Evolutionary conservation across 2,888 invertebrate species (phyloP).

Genomic region (Keiferia lycopersicella): DNA sequence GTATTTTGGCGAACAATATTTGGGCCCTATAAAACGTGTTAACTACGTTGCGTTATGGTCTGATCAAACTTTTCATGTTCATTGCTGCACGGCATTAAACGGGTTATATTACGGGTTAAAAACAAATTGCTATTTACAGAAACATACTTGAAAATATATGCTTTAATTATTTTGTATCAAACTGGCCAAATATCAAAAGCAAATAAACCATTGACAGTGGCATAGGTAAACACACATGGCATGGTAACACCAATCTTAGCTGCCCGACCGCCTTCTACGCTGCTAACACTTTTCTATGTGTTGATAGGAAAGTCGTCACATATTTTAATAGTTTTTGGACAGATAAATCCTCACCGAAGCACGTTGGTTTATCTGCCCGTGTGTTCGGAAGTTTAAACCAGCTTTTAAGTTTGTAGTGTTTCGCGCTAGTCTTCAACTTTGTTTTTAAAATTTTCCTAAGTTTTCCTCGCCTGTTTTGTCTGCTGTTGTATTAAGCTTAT

Average conservation of each 20-base stretch:
- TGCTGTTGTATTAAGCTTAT: conserved; percentile 21
- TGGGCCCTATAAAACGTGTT: background rate
- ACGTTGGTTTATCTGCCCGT: conserved; percentile 36
- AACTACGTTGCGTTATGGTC: background rate
- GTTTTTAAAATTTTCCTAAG: conserved; percentile 46
- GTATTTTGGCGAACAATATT: background rate
- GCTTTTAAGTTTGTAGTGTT: conserved; percentile 47
- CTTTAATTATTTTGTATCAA: no score
- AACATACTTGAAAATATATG: no score
- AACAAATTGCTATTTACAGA: no score
- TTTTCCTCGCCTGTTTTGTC: conserved; percentile 32
- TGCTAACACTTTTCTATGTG: no score
- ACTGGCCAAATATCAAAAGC: no score
- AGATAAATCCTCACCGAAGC: background rate
- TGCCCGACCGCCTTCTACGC: no score
- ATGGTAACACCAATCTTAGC: no score
- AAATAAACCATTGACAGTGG: no score
- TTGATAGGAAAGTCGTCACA: no score
- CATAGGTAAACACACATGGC: no score
- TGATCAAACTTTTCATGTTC: background rate
- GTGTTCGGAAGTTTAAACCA: conserved; percentile 52
- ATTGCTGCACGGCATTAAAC: background rate
- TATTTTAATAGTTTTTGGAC: no score
- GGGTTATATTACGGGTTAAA: no score
- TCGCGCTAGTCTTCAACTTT: conserved; percentile 42